These are phyloP conservation scores for Electrona antarctica DNA, from an alignment of 2,113 vertebrate species.

Conservation along the genomic window DNA sequence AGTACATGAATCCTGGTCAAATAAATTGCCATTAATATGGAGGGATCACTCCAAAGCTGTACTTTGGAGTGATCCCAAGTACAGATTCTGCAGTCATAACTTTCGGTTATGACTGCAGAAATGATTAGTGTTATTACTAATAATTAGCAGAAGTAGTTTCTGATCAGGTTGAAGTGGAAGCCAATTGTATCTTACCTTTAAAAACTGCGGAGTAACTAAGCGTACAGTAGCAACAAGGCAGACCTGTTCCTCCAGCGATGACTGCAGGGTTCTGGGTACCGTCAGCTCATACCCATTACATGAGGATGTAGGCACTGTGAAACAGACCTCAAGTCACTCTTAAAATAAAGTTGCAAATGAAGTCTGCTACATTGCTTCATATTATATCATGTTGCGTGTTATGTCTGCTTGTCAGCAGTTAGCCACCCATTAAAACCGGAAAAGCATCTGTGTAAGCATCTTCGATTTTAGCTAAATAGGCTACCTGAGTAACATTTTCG, in stretches of 20 bases:
- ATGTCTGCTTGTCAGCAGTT: neutral
- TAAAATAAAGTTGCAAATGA: neutral
- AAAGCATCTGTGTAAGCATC: too few species aligned
- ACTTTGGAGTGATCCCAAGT: too few species aligned
- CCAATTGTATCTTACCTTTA: slow-evolving; percentile 80
- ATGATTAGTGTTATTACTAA: neutral
- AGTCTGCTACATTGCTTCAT: neutral
- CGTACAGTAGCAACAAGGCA: slow-evolving; percentile 91
- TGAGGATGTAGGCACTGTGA: slow-evolving; percentile 85
- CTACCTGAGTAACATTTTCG: too few species aligned
- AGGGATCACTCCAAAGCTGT: neutral
- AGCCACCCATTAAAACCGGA: too few species aligned
- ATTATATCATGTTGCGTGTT: neutral
- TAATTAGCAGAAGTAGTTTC: neutral
- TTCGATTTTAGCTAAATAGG: too few species aligned
- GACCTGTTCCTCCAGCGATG: slow-evolving; percentile 86
- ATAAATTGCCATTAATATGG: neutral
- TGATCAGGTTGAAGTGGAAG: neutral
- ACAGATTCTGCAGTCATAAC: too few species aligned
- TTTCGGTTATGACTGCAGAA: neutral
- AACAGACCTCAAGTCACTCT: slow-evolving; percentile 46
- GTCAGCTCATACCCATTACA: slow-evolving; percentile 85
- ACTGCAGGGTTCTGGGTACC: slow-evolving; percentile 80
- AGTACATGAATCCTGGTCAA: slow-evolving; percentile 82
- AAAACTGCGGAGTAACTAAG: slow-evolving; percentile 82